Evolutionary conservation across 2,888 invertebrate species (phyloP).

Genomic region (Troides oblongomaculatus): DNA sequence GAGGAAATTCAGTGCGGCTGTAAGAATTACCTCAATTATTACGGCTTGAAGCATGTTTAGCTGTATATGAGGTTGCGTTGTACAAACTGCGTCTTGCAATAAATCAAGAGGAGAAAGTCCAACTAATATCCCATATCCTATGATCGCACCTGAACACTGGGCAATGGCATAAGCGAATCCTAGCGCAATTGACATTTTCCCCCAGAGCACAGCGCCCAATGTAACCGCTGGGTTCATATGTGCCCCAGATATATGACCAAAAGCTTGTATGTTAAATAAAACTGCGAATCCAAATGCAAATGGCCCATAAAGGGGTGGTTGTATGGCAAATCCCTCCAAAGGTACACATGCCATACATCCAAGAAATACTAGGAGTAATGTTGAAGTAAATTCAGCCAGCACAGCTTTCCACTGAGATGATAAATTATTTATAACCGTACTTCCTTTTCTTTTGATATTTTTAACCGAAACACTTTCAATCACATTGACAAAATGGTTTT

Average conservation of each 20-base stretch:
- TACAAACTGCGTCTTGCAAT: slow-evolving; percentile 76
- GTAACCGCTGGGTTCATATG: slow-evolving; percentile 87
- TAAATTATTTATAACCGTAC: slow-evolving; percentile 5
- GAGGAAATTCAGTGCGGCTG: slow-evolving; percentile 82
- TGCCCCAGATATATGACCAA: slow-evolving; percentile 85
- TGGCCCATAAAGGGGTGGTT: slow-evolving; percentile 73
- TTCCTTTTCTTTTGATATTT: neutral
- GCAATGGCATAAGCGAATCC: slow-evolving; percentile 82
- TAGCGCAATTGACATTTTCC: slow-evolving; percentile 75
- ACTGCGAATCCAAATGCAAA: slow-evolving; percentile 83
- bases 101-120: slow-evolving; percentile 68
- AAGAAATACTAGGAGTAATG: slow-evolving; percentile 82
- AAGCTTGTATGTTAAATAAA: slow-evolving; percentile 82
- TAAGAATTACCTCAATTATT: slow-evolving; percentile 82
- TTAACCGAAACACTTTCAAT: slow-evolving; percentile 22
- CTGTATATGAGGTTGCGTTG: slow-evolving; percentile 77
- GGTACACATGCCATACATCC: slow-evolving; percentile 86
- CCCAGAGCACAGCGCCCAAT: slow-evolving; percentile 81
- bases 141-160: slow-evolving; percentile 83
- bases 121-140: slow-evolving; percentile 84
- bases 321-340: slow-evolving; percentile 52
- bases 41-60: slow-evolving; percentile 77
- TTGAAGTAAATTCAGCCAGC: slow-evolving; percentile 82
- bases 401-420: slow-evolving; percentile 48
- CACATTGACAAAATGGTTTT: slow-evolving; percentile 16